Evolutionary conservation across 2,797 vertebrate genomes (phyloP).

Genomic region (Intellagama lesueurii): DNA sequence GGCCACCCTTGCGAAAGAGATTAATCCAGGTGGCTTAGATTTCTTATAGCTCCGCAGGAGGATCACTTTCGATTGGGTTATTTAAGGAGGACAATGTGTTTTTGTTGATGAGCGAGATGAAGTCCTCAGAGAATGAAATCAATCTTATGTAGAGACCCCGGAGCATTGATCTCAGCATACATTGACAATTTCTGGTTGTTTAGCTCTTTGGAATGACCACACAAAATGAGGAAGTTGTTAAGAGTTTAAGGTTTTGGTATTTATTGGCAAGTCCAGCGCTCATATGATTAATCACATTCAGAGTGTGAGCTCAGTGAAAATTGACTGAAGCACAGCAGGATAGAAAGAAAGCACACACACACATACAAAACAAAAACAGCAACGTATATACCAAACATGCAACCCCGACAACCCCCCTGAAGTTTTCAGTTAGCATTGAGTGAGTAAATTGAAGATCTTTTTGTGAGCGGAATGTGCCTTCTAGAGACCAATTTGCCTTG

Average conservation of each 20-base stretch:
- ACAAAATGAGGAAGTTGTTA: constrained; percentile 84
- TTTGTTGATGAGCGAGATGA: constrained; percentile 89
- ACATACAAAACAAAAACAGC: constrained; percentile 65
- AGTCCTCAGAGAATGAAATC: constrained; percentile 88
- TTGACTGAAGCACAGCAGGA: constrained; percentile 81
- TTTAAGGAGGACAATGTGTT: constrained; percentile 89
- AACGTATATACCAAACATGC: neutral
- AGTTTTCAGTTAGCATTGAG: constrained; percentile 77
- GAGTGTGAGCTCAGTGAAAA: constrained; percentile 80
- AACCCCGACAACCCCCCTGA: constrained; percentile 36
- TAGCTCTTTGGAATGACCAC: constrained; percentile 83
- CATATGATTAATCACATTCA: constrained; percentile 89
- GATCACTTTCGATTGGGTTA: constrained; percentile 85
- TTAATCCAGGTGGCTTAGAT: constrained; percentile 73
- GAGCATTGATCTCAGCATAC: constrained; percentile 84
- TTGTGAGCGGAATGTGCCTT: constrained; percentile 80
- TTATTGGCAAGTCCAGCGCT: constrained; percentile 85
- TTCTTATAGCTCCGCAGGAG: constrained; percentile 71
- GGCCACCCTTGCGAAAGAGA: constrained; percentile 55
- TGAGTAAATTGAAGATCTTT: constrained; percentile 81
- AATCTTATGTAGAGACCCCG: constrained; percentile 83
- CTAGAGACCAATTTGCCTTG: constrained; percentile 79
- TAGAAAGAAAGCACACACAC: constrained; percentile 33
- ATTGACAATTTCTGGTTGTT: constrained; percentile 89
- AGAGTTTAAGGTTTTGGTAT: constrained; percentile 82